Evolutionary conservation across 2,113 vertebrate species (phyloP), one percentile per base, ranked within the genome.

Genomic region (Muscicapa adusta): DNA sequence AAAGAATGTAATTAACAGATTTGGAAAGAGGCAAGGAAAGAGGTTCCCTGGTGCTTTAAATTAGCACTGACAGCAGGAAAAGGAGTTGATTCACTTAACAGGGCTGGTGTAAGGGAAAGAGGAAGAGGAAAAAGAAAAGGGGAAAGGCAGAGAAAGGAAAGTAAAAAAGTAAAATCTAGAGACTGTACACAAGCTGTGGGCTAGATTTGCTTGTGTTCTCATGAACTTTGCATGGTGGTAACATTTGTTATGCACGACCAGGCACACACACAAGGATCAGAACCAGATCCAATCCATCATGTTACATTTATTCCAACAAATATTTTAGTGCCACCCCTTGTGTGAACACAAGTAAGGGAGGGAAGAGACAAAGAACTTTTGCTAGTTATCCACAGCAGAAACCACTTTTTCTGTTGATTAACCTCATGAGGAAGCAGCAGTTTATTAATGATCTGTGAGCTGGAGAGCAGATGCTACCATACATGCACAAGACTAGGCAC

Each of bases 1-100:
- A 73, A 91, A 88, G 24, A 57, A 70, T 18, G 6, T 34, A 61
- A 91, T 92, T 71, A 91, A 89, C 51, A 82, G 66, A 75, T 53
- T 87, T 56, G 22, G 40, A 70, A 80, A 77, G 28, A 79, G 31
- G 28, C 10, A 34, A n/a, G n/a, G n/a, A n/a, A n/a, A n/a, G n/a
- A n/a, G 29, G 20, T 29, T 90, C 33, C 66, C 28, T n/a, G 68
- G 4, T 23, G 51, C 17, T 86, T 83, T 84, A 68, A 85, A 43
- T 13, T 34, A 50, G 63, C 71, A 75, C 6, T n/a, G 31, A 82
- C 33, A 88, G 28, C 25, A 62, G 47, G 33, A 83, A 90, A 90
- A 90, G 24, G 16, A 68, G 31, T 14, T 6, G 9, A 63, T 77
- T 63, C 76, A 40, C 19, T 43, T 61, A 81, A 31, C 5, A 53